Evolutionary conservation across 1,140 invertebrate genomes (phyloP).

Genomic region (Dryas iulia): DNA sequence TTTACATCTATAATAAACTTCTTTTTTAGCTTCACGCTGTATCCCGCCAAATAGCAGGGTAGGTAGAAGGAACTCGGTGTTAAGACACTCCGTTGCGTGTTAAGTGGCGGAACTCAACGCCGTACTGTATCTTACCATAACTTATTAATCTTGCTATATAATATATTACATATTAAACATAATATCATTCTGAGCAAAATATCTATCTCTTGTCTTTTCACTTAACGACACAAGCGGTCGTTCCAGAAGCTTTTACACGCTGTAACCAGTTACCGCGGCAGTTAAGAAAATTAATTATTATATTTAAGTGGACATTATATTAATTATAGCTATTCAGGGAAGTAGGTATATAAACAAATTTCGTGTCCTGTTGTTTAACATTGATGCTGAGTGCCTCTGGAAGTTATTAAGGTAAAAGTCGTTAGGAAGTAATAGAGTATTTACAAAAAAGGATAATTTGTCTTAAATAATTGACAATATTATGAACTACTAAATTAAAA

Average conservation of each 20-base stretch:
- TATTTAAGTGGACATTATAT: not conserved
- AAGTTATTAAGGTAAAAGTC: not conserved
- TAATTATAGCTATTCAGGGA: not conserved
- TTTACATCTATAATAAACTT: too few species aligned
- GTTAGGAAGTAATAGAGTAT: not conserved
- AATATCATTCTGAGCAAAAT: not conserved
- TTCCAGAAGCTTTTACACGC: conserved; percentile 6
- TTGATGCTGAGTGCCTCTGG: not conserved
- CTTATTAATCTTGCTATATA: too few species aligned
- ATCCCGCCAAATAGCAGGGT: too few species aligned
- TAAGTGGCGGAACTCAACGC: too few species aligned
- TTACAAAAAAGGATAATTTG: too few species aligned
- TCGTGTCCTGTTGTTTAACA: not conserved
- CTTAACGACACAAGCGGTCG: conserved; percentile 8
- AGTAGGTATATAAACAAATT: not conserved
- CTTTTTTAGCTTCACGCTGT: too few species aligned
- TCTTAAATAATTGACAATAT: too few species aligned
- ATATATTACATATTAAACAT: not conserved
- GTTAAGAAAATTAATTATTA: conserved; percentile 26
- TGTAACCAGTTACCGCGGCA: conserved; percentile 16
- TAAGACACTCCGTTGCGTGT: too few species aligned
- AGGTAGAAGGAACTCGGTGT: too few species aligned
- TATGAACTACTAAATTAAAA: too few species aligned
- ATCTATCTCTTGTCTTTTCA: not conserved
- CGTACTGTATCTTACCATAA: too few species aligned